Conservation (phyloP, 2,888 invertebrate species). For the Drosophila neotestacea region DNA sequence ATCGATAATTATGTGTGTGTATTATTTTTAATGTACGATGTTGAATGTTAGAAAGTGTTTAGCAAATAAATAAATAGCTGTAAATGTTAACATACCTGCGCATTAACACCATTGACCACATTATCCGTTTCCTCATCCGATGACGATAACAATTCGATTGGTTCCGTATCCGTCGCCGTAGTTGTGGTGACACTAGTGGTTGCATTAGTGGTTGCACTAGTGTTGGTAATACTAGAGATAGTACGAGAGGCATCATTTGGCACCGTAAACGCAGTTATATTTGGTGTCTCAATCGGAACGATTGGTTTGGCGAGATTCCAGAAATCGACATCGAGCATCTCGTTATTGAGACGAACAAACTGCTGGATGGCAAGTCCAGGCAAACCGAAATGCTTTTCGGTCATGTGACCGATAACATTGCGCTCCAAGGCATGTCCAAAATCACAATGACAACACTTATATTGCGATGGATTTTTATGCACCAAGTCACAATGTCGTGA, state of each 20-base stretch:
- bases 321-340: slow-evolving; percentile 35
- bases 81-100: slow-evolving; percentile 8
- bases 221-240: background rate
- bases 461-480: slow-evolving; percentile 90
- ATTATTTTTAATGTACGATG: no score
- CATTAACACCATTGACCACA: background rate
- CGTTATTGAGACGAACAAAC: slow-evolving; percentile 71
- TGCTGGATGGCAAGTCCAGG: slow-evolving; percentile 87
- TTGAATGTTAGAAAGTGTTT: no score
- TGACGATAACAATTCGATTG: slow-evolving; percentile 40
- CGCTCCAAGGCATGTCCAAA: slow-evolving; percentile 85
- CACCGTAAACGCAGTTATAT: no score
- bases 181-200: background rate
- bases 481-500: slow-evolving; percentile 43
- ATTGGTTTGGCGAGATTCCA: slow-evolving; percentile 86
- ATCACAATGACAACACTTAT: slow-evolving; percentile 89
- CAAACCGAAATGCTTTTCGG: slow-evolving; percentile 1
- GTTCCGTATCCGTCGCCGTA: background rate
- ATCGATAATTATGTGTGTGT: no score
- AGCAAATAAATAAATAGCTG: background rate
- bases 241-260: background rate
- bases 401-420: slow-evolving; percentile 55
- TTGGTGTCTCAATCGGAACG: no score
- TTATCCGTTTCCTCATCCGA: slow-evolving; percentile 22
- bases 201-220: no score